Base-by-base conservation (phyloP, 1,140 invertebrate species). In the Coenobita brevimanus region DNA sequence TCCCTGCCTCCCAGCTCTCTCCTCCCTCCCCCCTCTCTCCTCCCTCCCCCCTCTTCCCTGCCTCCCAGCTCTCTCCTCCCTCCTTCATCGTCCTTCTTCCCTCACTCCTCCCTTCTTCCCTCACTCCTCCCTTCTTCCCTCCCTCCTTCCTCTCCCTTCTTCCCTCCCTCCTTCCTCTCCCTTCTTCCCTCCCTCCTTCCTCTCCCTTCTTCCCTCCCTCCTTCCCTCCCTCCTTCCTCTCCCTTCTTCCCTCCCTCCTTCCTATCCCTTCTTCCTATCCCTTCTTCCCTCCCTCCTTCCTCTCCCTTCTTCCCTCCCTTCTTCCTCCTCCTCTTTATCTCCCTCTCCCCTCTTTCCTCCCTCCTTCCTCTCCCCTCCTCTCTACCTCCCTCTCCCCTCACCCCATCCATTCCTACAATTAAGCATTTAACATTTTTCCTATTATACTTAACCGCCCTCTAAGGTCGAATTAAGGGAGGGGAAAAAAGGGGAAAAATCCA, bases 391-490 rank as follows among this genome's bases (percentile, higher is more conserved):
- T 17, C 46, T 38, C 17, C 33, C 27, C n/a, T 38, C 67, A 30
- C 33, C 33, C 27, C 38, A 33, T 71, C 67, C 67, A 33, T 46
- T 21, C 27, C 78, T 50, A 27, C 69, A 80, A 87, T 87, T 81
- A 87, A 87, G 75, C 41, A 80, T 80, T 87, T 67, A 86, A 62
- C 75, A 78, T 86, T 86, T 86, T 86, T 86, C 17, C 46, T 50
- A 17, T 50, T 50, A 8, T 50, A 17, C 17, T 50, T 6, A 50
- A 6, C 6, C 46, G 46, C 17, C 67, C 67, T 17, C 38, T 80
- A 73, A 76, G 75, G 80, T 24, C 85, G 76, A 64, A 69, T 75
- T 80, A 80, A 76, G 80, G 64, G 73, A 87, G 73, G 75, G 69
- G 79, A 64, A 87, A 76, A 87, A 80, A 87, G 30, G 69, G 73